Base-by-base conservation (phyloP, 2,888 invertebrate species). In the Cryptus armator region DNA sequence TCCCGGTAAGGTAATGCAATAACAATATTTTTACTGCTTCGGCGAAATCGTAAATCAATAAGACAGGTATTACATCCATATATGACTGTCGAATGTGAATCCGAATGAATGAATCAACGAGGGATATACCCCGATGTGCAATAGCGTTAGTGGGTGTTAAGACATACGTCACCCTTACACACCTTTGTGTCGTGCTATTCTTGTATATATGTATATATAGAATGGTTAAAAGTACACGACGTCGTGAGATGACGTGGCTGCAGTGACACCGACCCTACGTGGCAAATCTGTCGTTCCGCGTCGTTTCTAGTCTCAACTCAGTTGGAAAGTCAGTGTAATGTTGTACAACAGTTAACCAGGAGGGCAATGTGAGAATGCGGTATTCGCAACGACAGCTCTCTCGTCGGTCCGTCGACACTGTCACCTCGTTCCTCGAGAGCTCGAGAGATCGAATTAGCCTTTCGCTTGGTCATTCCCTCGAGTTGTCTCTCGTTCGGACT, bases 351-450 rank as follows among this genome's bases (percentile, higher is more conserved):
- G 79, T 46, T 78, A 37, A 37, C 19, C 70, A 76, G 74, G 66
- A 44, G 51, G 44, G 51, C 37, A 51, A 67, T 37, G 74, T 44
- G 64, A 44, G 48, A 82, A 79, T 79, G 51, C 46, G 76, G 48
- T 67, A 76, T 86, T 90, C 89, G 87, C 87, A 89, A 88, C 86
- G 89, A 88, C 86, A 87, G 87, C 77, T 89, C 87, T 88, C 87
- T 81, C 14, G 84, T 81, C 80, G 77, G 66, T 72, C 79, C 88
- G 86, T 87, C 85, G 53, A 10, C 29, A 32, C 16, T 62, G 51
- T 77, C 62, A 71, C 9, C 37, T 56, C 68, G 74, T 16, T 51
- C 70, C 48, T 29, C 7, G 44, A 43, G 72, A 56, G 32, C 37
- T 9, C 37, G 56, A 7, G 14, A 71, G 43, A 71, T 16, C 62